Conservation (phyloP, 2,113 vertebrate genomes). For the Brachyhypopomus occidentalis region DNA sequence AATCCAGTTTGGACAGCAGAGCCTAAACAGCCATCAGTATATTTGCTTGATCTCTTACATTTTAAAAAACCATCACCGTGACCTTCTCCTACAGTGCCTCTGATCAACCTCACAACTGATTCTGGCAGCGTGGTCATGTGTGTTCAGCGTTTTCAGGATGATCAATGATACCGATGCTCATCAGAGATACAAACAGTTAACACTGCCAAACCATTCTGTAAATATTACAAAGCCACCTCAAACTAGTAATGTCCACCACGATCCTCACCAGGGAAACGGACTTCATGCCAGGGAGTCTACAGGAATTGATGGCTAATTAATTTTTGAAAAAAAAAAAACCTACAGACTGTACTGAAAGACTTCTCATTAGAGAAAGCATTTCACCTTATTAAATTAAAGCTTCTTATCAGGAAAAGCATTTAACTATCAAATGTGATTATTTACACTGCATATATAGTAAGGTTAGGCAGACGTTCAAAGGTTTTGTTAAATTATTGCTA, state of each 20-base stretch:
- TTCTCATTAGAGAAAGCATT: neutral
- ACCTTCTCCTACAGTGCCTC: too few relatives aligned
- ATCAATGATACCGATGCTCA: too few relatives aligned
- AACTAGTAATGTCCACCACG: neutral
- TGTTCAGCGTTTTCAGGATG: neutral
- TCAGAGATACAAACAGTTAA: neutral
- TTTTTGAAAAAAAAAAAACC: neutral
- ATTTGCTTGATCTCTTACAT: neutral
- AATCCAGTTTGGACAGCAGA: neutral
- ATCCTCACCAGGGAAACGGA: neutral
- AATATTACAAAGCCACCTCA: neutral
- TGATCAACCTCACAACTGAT: too few relatives aligned
- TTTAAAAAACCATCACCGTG: neutral
- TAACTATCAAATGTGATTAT: neutral
- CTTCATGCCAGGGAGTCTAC: conserved; percentile 5
- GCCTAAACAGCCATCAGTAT: neutral
- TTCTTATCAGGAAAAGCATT: too few relatives aligned
- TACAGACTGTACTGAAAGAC: neutral
- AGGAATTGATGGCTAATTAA: neutral
- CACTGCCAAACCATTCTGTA: neutral
- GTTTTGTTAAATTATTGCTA: neutral
- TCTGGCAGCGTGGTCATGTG: neutral
- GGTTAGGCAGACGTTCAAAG: neutral
- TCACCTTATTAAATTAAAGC: too few relatives aligned
- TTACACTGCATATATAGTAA: neutral